phyloP scores from a whole-genome alignment of 2,888 invertebrate genomes.

The Synanthedon vespiformis region DNA sequence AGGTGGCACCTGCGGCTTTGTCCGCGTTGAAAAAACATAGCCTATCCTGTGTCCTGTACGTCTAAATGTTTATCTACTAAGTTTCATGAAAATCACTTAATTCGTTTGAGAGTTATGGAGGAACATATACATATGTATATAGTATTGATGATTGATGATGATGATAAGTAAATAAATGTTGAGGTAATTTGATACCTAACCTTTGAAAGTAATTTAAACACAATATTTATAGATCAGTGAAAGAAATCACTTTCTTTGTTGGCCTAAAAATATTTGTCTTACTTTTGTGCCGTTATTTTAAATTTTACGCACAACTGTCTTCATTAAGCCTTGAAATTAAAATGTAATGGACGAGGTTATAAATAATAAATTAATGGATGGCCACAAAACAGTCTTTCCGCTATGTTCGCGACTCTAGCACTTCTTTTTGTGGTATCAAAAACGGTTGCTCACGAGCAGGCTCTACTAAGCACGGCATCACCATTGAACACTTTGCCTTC shows the following conservation, averaged over 20 bases:
- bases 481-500: conserved; percentile 36
- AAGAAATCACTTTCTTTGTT: not conserved
- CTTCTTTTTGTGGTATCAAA: conserved; percentile 36
- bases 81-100: no score
- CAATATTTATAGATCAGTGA: not conserved
- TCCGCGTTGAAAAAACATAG: no score
- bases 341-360: conserved; percentile 62
- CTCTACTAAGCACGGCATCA: no score
- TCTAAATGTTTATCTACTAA: no score
- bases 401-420: conserved; percentile 45
- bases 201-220: no score
- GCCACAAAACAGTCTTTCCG: conserved; percentile 54
- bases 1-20: no score
- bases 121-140: no score
- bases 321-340: conserved; percentile 45
- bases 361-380: conserved; percentile 33
- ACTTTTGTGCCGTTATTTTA: conserved; percentile 38
- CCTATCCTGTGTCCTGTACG: no score
- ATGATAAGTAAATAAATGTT: no score
- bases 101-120: no score
- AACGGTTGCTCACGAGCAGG: conserved; percentile 41
- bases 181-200: no score
- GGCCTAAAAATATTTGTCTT: conserved; percentile 8
- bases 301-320: conserved; percentile 22
- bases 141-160: no score